Percentiles rank a stretch among this genome's conserved stretches.
Evolutionary conservation across 2,888 invertebrate species (phyloP).

Genomic region (Pollenia labialis): DNA sequence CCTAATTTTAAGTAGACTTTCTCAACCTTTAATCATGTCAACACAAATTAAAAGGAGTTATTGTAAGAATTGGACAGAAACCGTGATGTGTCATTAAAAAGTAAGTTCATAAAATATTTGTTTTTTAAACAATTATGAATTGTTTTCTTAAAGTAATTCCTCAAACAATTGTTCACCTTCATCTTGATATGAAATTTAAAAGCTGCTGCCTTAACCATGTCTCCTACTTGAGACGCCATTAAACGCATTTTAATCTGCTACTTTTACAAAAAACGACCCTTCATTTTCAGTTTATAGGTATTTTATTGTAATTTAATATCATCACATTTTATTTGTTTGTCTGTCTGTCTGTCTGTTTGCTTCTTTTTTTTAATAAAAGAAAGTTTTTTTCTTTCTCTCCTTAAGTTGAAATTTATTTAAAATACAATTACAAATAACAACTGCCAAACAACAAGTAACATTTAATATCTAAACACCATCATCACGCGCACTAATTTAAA

Average conservation of each 20-base stretch:
- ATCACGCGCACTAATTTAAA: constrained; percentile 76
- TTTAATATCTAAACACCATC: constrained; percentile 76
- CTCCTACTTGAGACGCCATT: constrained; percentile 34
- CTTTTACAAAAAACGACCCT: constrained; percentile 40
- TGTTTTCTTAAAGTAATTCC: constrained; percentile 21
- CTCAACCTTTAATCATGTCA: constrained; percentile 23
- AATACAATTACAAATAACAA: constrained; percentile 71
- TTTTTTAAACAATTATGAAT: constrained; percentile 29
- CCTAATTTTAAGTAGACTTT: not conserved
- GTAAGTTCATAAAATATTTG: constrained; percentile 4
- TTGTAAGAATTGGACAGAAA: constrained; percentile 32
- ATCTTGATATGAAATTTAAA: constrained; percentile 48
- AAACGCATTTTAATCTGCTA: constrained; percentile 60
- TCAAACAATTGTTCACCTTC: constrained; percentile 47
- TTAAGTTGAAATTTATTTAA: constrained; percentile 48
- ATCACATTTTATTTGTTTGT: constrained; percentile 50
- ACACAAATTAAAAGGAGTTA: not conserved
- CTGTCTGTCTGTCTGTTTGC: not conserved
- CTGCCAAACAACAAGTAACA: constrained; percentile 71
- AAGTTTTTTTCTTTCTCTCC: constrained; percentile 35
- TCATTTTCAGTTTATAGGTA: constrained; percentile 39
- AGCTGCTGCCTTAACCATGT: constrained; percentile 25
- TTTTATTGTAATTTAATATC: constrained; percentile 70
- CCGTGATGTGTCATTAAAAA: constrained; percentile 59
- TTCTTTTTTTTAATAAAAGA: constrained; percentile 39